A percentile compares a stretch with the other conserved stretches of the same genome.
Conservation (phyloP, 2,113 vertebrate genomes). For the Tachysurus fulvidraco region DNA sequence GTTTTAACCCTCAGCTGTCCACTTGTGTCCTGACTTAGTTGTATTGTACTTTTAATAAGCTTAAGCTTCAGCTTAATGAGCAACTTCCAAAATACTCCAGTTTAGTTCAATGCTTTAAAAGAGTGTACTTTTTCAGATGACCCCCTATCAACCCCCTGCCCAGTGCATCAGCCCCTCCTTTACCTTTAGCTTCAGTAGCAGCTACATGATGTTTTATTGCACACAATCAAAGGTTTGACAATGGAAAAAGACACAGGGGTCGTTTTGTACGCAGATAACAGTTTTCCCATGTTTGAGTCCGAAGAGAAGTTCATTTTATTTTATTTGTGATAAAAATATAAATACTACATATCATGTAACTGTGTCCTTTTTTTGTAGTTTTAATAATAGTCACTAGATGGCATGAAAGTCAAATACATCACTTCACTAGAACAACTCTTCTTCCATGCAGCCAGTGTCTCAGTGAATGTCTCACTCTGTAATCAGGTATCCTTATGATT, state of each 20-base stretch:
- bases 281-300: neutral
- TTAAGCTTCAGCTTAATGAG: neutral
- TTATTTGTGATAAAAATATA: conserved; percentile 22
- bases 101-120: neutral
- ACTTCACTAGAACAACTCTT: neutral
- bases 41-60: neutral
- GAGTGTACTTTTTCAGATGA: neutral
- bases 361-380: conserved; percentile 16
- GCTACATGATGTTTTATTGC: neutral
- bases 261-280: neutral
- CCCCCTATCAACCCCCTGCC: neutral
- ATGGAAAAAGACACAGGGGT: neutral
- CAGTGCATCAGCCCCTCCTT: neutral
- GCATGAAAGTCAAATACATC: conserved; percentile 33
- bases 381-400: conserved; percentile 41
- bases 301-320: neutral
- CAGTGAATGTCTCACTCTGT: neutral
- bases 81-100: no score
- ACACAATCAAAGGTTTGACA: conserved; percentile 2
- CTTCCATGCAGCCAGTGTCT: neutral
- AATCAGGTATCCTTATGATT: neutral
- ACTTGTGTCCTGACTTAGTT: neutral
- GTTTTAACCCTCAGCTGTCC: neutral
- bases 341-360: neutral
- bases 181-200: neutral